phyloP scores from a whole-genome alignment of 2,888 invertebrate genomes.

The Phaedon cochleariae region DNA sequence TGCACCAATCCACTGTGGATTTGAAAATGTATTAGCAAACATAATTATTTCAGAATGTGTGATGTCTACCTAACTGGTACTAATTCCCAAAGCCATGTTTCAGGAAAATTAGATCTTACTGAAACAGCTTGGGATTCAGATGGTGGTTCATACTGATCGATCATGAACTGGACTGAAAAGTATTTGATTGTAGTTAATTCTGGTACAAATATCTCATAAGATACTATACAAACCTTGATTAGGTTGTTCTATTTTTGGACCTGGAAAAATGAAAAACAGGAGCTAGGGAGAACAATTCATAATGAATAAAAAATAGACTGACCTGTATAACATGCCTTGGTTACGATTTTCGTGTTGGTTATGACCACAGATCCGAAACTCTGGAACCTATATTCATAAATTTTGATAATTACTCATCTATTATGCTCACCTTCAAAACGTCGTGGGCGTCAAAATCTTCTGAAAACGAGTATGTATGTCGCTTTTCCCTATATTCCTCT shows the following conservation, averaged over 20 bases:
- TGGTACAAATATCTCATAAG: slow-evolving; percentile 11
- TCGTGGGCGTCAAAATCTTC: slow-evolving; percentile 56
- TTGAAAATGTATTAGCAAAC: not conserved
- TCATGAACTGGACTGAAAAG: slow-evolving; percentile 49
- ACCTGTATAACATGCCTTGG: slow-evolving; percentile 63
- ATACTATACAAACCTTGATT: slow-evolving; percentile 30
- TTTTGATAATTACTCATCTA: not conserved
- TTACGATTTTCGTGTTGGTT: slow-evolving; percentile 65
- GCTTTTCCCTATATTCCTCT: slow-evolving; percentile 39
- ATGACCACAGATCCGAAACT: slow-evolving; percentile 65
- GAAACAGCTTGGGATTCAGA: slow-evolving; percentile 49
- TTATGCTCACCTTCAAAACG: slow-evolving; percentile 54
- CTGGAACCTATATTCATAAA: slow-evolving; percentile 52
- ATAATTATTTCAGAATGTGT: not conserved
- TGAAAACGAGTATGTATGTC: slow-evolving; percentile 50
- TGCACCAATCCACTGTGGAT: slow-evolving; percentile 37
- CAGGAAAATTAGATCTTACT: slow-evolving; percentile 64
- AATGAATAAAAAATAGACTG: slow-evolving; percentile 16
- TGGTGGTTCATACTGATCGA: slow-evolving; percentile 46
- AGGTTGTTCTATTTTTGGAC: slow-evolving; percentile 35
- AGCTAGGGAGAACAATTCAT: not conserved
- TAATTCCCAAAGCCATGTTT: slow-evolving; percentile 76
- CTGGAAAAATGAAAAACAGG: slow-evolving; percentile 28
- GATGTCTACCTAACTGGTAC: slow-evolving; percentile 60
- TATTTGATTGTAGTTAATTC: not conserved